phyloP scores from a whole-genome alignment of 1,140 invertebrate genomes.

The Hylaeus volcanicus region DNA sequence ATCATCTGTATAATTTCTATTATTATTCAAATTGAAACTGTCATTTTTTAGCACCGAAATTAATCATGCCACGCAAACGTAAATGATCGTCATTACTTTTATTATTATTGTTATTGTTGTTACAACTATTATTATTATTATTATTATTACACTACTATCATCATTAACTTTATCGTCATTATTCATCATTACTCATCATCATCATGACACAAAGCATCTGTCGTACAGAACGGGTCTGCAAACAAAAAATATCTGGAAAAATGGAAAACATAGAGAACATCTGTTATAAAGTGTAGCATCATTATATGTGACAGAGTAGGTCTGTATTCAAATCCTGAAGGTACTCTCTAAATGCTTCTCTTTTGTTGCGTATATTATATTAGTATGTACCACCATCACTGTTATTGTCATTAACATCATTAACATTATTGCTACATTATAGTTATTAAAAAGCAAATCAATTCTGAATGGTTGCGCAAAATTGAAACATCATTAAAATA shows the following conservation, averaged over 20 bases:
- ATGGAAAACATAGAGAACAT: not conserved
- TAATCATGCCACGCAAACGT: not conserved
- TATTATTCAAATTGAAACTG: slow-evolving; percentile 20
- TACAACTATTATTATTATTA: slow-evolving; percentile 32
- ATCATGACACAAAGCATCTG: not conserved
- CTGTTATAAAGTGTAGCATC: slow-evolving; percentile 1
- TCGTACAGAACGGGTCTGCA: not conserved
- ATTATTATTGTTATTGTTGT: slow-evolving; percentile 31
- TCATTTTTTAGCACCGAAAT: not conserved
- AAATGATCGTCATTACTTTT: slow-evolving; percentile 18
- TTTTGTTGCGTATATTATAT: slow-evolving; percentile 28
- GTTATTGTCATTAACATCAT: slow-evolving; percentile 20
- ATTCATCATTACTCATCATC: slow-evolving; percentile 45
- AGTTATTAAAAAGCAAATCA: slow-evolving; percentile 24
- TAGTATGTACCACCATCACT: slow-evolving; percentile 21
- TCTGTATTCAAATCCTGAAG: slow-evolving; percentile 13
- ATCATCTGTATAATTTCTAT: slow-evolving; percentile 26
- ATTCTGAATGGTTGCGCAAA: slow-evolving; percentile 12
- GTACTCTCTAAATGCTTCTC: slow-evolving; percentile 36
- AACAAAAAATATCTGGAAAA: slow-evolving; percentile 17
- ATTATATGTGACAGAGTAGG: not conserved
- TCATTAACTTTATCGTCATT: slow-evolving; percentile 1
- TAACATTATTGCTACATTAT: slow-evolving; percentile 12
- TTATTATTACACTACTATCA: slow-evolving; percentile 50
- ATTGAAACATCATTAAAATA: slow-evolving; percentile 5